Evolutionary conservation across 2,113 vertebrate genomes (phyloP).

Genomic region (Coreoperca whiteheadi): DNA sequence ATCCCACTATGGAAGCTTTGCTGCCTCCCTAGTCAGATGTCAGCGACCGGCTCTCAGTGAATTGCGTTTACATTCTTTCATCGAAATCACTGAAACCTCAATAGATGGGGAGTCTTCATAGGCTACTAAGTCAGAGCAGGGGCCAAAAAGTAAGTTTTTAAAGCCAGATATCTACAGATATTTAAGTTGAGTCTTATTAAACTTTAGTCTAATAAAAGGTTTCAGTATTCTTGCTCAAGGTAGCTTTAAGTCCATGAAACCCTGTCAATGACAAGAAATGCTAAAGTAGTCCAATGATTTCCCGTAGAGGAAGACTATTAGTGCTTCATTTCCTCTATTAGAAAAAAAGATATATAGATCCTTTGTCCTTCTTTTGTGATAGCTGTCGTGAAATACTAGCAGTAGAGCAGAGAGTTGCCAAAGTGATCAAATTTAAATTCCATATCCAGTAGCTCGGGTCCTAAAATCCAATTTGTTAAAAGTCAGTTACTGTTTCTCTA

Average conservation of each 20-base stretch:
- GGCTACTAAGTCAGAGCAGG: too few species aligned
- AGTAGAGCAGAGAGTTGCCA: not conserved
- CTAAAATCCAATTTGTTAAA: conserved; percentile 1
- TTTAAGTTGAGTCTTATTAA: too few species aligned
- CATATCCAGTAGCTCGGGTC: not conserved
- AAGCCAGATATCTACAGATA: not conserved
- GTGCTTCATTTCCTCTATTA: too few species aligned
- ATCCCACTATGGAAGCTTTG: not conserved
- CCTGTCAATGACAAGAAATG: too few species aligned
- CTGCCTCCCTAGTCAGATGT: not conserved
- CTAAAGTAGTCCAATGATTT: too few species aligned
- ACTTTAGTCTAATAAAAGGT: too few species aligned
- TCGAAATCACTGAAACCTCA: not conserved
- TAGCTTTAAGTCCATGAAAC: too few species aligned
- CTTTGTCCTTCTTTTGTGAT: not conserved
- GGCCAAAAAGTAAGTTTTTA: too few species aligned
- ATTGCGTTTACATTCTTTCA: not conserved
- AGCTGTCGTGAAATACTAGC: not conserved
- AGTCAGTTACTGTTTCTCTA: conserved; percentile 8
- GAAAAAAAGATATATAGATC: too few species aligned
- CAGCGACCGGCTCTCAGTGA: too few species aligned
- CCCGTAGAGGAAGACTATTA: too few species aligned
- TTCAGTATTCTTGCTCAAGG: too few species aligned
- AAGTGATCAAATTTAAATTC: not conserved
- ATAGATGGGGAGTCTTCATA: not conserved